Evolutionary conservation across 2,797 vertebrate species (phyloP), one percentile per base, ranked within the genome.

Genomic region (Melanotaenia nigrans): DNA sequence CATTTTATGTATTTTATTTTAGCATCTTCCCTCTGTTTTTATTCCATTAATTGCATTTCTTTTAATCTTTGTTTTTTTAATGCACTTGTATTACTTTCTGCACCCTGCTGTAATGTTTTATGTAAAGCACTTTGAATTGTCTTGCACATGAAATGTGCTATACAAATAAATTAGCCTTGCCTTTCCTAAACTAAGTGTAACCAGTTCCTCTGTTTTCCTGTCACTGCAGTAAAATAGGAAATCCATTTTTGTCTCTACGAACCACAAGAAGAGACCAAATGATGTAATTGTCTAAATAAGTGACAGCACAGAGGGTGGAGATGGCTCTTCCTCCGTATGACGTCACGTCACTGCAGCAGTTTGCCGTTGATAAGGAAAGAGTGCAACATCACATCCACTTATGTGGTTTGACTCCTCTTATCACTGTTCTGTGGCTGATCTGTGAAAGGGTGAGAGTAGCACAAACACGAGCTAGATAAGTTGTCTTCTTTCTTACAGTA

Each of bases 261-360:
- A 33, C 53, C 58, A 61, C 68, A 65, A 25, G 60, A 75, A 69
- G 61, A 65, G 13, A 25, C n/a, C 30, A 5, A 5, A n/a, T 90
- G 90, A 92, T 82, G 89, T 84, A 86, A 91, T 38, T 62, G 25
- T 75, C 49, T 63, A 73, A 63, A 85, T 61, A 72, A 58, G 71
- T 47, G 69, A 25, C 65, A 58, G 65, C 4, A 8, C 57, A 59
- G 38, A 65, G 78, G 87, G 86, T 60, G 84, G 77, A 62, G 77
- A 67, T 24, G 65, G 32, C 67, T 73, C 83, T 75, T 90, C 76
- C 75, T 87, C 71, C 9, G 0, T 4, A 68, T 92, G 90, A 92
- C 85, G 92, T 94, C 91, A 94, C 64, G 70, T 67, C 81, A 67
- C 73, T 24, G 76, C 88, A 90, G 83, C 88, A 84, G 88, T 85